These are phyloP conservation scores for Brienomyrus brachyistius DNA, from an alignment of 2,113 vertebrate species.

Conservation along the genomic window DNA sequence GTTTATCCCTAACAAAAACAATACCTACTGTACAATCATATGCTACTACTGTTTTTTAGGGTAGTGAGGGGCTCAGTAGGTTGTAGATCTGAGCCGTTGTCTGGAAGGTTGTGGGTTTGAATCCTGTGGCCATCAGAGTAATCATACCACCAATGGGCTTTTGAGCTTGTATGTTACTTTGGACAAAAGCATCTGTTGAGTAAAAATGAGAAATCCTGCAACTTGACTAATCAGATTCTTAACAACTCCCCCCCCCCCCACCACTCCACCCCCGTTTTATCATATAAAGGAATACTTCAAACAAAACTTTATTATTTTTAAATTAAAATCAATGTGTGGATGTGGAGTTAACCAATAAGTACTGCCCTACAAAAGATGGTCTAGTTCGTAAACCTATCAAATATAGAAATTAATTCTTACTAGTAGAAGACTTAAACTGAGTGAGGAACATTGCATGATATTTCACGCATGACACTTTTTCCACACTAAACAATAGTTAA, in stretches of 20 bases:
- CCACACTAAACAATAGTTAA: background rate
- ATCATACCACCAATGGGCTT: background rate
- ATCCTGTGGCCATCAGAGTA: background rate
- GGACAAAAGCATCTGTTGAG: background rate
- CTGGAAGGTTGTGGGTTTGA: background rate
- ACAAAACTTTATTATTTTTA: background rate
- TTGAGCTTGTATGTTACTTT: background rate
- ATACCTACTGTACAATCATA: too few relatives aligned
- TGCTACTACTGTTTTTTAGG: background rate
- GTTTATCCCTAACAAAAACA: too few relatives aligned
- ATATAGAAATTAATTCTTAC: background rate
- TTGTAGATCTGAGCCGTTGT: background rate
- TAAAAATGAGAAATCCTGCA: background rate
- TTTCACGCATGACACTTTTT: conserved; percentile 15
- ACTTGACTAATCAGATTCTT: background rate
- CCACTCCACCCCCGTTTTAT: background rate
- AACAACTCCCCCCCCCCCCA: background rate
- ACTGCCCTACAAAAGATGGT: background rate
- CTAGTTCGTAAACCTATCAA: background rate
- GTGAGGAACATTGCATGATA: background rate
- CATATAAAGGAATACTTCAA: background rate
- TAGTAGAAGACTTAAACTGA: background rate
- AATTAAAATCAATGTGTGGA: background rate
- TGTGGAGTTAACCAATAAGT: background rate
- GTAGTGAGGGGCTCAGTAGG: background rate